These are phyloP conservation scores for Platynereis dumerilii DNA, from an alignment of 2,888 invertebrate genomes.

Conservation along the genomic window DNA sequence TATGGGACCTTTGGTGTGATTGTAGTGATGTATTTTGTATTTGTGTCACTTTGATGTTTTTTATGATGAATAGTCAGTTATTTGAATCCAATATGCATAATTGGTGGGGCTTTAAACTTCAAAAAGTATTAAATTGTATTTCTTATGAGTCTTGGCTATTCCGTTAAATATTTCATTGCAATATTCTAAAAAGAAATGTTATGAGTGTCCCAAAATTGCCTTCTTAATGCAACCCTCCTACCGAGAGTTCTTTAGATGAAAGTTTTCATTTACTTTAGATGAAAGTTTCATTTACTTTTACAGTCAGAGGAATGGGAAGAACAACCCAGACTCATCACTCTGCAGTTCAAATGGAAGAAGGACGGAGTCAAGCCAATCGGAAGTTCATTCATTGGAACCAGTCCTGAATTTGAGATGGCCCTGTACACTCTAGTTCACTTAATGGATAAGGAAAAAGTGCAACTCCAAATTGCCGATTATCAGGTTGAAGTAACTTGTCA, in stretches of 20 bases:
- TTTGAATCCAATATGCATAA: too few species aligned
- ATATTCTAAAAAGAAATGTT: too few species aligned
- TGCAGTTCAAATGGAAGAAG: slow-evolving; percentile 58
- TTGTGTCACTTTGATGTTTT: too few species aligned
- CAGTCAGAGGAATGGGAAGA: slow-evolving; percentile 46
- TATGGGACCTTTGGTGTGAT: background rate
- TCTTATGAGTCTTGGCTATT: too few species aligned
- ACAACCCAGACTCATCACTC: slow-evolving; percentile 53
- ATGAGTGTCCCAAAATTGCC: too few species aligned
- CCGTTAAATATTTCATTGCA: too few species aligned
- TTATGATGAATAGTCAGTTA: too few species aligned
- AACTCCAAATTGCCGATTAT: slow-evolving; percentile 55
- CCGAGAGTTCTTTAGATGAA: too few species aligned
- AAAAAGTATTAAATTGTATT: too few species aligned
- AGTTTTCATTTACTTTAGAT: too few species aligned
- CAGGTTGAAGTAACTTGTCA: slow-evolving; percentile 53
- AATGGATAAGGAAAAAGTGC: slow-evolving; percentile 42
- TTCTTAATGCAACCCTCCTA: too few species aligned
- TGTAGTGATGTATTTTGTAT: slow-evolving; percentile 1
- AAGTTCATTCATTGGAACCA: slow-evolving; percentile 59
- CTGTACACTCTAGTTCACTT: slow-evolving; percentile 56
- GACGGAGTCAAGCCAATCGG: slow-evolving; percentile 56
- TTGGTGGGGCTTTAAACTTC: too few species aligned
- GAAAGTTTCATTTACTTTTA: slow-evolving; percentile 4
- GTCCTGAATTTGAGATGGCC: slow-evolving; percentile 64